Percentiles rank a stretch among this genome's conserved stretches.
Evolutionary conservation across 2,888 invertebrate species (phyloP).

Genomic region (Limnephilus rhombicus): DNA sequence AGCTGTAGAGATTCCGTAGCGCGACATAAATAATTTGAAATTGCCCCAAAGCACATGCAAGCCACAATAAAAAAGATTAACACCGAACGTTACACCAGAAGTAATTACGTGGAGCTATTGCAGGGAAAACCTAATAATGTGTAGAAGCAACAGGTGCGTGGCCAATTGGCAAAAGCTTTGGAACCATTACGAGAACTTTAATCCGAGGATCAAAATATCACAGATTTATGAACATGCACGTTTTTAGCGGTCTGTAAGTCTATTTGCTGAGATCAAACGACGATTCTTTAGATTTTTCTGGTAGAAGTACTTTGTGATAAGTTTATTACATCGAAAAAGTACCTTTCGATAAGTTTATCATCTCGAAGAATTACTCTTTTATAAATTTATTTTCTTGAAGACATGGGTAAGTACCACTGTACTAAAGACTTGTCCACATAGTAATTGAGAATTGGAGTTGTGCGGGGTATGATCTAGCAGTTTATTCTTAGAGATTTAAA

Average conservation of each 20-base stretch:
- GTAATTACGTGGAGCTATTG: neutral
- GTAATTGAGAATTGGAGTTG: no score
- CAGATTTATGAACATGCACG: neutral
- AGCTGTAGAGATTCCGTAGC: neutral
- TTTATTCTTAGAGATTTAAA: neutral
- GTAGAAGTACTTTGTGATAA: neutral
- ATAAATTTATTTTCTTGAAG: no score
- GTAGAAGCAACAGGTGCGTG: conserved; percentile 18
- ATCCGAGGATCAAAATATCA: neutral
- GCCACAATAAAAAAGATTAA: conserved; percentile 21
- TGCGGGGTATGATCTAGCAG: neutral
- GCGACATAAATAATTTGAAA: conserved; percentile 22
- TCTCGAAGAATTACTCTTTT: neutral
- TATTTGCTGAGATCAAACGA: neutral
- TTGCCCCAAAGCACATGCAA: neutral
- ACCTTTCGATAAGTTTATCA: neutral
- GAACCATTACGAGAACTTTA: neutral
- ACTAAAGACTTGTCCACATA: no score
- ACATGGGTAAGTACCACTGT: no score
- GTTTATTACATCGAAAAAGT: neutral
- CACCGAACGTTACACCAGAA: conserved; percentile 12
- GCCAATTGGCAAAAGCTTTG: neutral
- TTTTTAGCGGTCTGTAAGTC: neutral
- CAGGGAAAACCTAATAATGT: neutral
- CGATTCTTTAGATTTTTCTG: no score